These are phyloP conservation scores for Incurvaria masculella DNA, from an alignment of 2,888 invertebrate genomes.

Conservation along the genomic window DNA sequence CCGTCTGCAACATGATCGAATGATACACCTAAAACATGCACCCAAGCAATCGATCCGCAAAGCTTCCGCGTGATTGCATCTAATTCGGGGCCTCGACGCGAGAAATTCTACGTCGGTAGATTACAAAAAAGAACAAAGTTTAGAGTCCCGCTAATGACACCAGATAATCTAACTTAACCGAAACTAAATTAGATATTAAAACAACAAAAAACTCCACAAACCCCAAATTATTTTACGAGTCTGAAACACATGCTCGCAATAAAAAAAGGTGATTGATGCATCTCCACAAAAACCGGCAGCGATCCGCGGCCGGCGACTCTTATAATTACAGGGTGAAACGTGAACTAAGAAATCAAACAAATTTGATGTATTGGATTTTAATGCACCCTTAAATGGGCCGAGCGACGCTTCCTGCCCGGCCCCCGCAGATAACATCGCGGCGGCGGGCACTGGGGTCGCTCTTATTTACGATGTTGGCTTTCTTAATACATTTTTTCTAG, in stretches of 20 bases:
- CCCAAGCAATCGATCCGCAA: too few relatives aligned
- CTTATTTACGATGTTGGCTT: constrained; percentile 42
- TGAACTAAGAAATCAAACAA: constrained; percentile 58
- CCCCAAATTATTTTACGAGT: constrained; percentile 48
- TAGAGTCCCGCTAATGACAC: constrained; percentile 29
- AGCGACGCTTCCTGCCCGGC: constrained; percentile 48
- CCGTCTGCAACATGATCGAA: constrained; percentile 62
- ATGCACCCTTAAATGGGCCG: constrained; percentile 56
- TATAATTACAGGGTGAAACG: constrained; percentile 55
- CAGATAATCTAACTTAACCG: constrained; percentile 26
- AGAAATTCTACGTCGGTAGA: too few relatives aligned
- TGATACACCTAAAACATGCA: too few relatives aligned
- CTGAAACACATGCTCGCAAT: constrained; percentile 50
- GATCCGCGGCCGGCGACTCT: constrained; percentile 50
- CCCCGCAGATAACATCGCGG: constrained; percentile 41
- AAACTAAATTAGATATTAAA: constrained; percentile 48
- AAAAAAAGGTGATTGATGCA: constrained; percentile 55
- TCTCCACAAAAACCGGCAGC: constrained; percentile 44
- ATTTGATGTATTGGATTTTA: constrained; percentile 59
- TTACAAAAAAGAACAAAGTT: too few relatives aligned
- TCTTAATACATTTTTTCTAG: constrained; percentile 28
- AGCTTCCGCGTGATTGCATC: too few relatives aligned
- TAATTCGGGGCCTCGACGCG: too few relatives aligned
- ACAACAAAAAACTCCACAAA: constrained; percentile 41
- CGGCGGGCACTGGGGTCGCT: constrained; percentile 15